These are phyloP conservation scores for Aporophyla nigra DNA, from an alignment of 2,888 invertebrate genomes.

Conservation along the genomic window DNA sequence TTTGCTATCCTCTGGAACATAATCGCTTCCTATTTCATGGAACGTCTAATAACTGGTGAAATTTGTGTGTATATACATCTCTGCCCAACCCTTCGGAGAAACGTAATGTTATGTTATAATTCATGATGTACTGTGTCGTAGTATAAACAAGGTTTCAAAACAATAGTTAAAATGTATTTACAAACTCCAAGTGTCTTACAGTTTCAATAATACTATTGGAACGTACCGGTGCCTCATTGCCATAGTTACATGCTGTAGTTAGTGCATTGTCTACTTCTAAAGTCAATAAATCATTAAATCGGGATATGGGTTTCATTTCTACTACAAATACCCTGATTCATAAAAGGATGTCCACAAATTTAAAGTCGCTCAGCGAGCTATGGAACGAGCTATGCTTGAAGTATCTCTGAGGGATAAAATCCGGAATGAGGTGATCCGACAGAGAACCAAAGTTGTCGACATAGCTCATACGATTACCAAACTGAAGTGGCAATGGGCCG, in stretches of 20 bases:
- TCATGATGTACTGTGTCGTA: constrained; percentile 12
- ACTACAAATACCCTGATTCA: neutral
- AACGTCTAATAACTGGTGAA: no score
- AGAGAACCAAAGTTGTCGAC: no score
- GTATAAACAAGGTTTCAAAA: constrained; percentile 9
- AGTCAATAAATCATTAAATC: constrained; percentile 55
- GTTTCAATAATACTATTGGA: constrained; percentile 8
- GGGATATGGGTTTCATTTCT: constrained; percentile 34
- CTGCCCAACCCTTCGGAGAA: no score
- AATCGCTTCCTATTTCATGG: no score
- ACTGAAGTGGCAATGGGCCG: no score
- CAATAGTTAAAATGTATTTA: constrained; percentile 24
- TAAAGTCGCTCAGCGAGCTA: no score
- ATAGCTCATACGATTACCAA: no score
- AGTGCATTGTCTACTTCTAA: constrained; percentile 28
- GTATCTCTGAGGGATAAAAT: no score
- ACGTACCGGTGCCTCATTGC: constrained; percentile 33
- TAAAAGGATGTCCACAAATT: no score
- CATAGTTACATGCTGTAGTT: constrained; percentile 42
- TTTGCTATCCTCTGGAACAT: neutral
- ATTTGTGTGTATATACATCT: no score
- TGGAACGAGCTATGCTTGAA: no score
- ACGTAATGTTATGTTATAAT: neutral
- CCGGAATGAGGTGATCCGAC: no score
- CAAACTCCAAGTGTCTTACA: constrained; percentile 37